These are phyloP conservation scores for Gallinago paraguaiae DNA, from an alignment of 2,113 vertebrate species.

Conservation along the genomic window DNA sequence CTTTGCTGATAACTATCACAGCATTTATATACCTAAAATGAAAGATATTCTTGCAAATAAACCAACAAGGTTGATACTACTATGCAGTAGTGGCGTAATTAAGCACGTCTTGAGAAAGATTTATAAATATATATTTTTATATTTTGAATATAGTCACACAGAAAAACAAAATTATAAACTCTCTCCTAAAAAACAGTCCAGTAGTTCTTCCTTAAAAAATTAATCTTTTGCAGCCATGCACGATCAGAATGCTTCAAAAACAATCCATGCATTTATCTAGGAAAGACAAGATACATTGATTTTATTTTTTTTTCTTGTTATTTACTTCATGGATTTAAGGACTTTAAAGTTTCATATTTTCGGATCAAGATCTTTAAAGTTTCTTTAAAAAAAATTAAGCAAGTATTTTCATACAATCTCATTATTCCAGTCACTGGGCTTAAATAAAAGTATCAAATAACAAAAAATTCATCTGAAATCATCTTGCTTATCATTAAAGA, in stretches of 20 bases:
- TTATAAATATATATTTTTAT: not conserved
- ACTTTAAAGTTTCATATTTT: not conserved
- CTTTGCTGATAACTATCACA: conserved; percentile 1
- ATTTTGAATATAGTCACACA: not conserved
- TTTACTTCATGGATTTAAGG: not conserved
- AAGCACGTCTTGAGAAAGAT: not conserved
- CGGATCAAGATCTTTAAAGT: not conserved
- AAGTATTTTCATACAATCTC: not conserved
- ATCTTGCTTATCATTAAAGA: not conserved
- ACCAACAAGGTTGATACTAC: not conserved
- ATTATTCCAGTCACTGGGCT: not conserved
- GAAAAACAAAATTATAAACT: not conserved
- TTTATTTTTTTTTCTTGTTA: not conserved
- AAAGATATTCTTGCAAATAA: not conserved
- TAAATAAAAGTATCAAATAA: not conserved
- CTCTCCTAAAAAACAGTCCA: not conserved
- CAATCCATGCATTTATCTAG: not conserved
- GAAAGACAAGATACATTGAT: not conserved
- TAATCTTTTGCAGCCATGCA: not conserved
- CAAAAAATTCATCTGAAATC: not conserved
- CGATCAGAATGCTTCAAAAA: not conserved
- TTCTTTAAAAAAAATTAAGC: not conserved
- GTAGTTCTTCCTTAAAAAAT: not conserved
- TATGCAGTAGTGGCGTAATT: not conserved
- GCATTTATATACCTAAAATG: not conserved